Conservation (phyloP, 2,113 vertebrate genomes). For the Sinocyclocheilus anshuiensis region DNA sequence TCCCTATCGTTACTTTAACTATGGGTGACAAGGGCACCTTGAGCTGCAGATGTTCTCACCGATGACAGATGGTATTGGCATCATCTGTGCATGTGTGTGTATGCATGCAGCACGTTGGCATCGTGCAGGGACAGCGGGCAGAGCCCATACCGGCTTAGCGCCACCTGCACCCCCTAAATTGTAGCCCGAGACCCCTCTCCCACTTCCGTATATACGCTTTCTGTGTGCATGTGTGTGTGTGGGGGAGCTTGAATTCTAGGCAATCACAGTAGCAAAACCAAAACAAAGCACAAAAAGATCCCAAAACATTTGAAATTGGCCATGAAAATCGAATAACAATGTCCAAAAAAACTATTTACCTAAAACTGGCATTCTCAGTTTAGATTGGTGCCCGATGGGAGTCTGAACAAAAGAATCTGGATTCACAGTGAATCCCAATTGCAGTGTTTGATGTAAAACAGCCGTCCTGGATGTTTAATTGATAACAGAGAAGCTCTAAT, state of each 20-base stretch:
- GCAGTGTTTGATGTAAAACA: constrained; percentile 42
- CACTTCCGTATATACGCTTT: constrained; percentile 39
- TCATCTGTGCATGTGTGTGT: constrained; percentile 51
- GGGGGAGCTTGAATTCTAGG: constrained; percentile 1
- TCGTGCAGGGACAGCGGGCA: constrained; percentile 53
- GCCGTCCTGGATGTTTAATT: constrained; percentile 55
- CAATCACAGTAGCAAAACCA: constrained; percentile 5
- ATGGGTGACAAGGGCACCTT: constrained; percentile 61
- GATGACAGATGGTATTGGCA: constrained; percentile 60
- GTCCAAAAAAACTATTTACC: constrained; percentile 13
- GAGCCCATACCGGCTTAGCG: constrained; percentile 54
- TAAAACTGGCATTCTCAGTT: constrained; percentile 32
- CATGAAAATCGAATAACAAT: not conserved
- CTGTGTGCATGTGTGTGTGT: constrained; percentile 36
- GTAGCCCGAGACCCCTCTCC: constrained; percentile 45
- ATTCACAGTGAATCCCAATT: constrained; percentile 41
- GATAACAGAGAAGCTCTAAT: constrained; percentile 58
- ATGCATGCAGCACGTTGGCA: constrained; percentile 53
- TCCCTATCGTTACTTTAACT: constrained; percentile 52
- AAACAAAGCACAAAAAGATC: constrained; percentile 8
- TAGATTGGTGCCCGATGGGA: constrained; percentile 34
- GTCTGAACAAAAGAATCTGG: constrained; percentile 47
- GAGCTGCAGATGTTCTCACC: constrained; percentile 56
- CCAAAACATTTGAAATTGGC: constrained; percentile 32
- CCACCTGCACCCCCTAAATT: constrained; percentile 57